phyloP scores from a whole-genome alignment of 2,888 invertebrate genomes.

The Thecocarcelia acutangulata region DNA sequence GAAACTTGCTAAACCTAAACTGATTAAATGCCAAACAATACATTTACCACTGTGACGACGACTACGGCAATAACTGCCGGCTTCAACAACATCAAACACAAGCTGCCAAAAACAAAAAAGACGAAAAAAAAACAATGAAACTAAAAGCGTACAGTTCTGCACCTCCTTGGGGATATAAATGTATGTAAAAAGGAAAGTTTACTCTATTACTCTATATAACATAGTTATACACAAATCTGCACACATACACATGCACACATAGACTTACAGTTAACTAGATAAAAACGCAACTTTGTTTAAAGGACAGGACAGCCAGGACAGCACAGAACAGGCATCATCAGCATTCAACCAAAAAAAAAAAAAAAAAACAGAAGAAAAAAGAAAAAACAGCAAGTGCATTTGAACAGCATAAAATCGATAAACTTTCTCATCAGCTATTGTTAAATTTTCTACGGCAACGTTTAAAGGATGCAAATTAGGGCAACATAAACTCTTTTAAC shows the following conservation, averaged over 20 bases:
- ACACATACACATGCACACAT: background rate
- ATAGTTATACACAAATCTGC: background rate
- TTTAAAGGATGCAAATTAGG: slow-evolving; percentile 56
- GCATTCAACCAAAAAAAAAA: slow-evolving; percentile 20
- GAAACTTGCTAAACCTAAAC: slow-evolving; percentile 56
- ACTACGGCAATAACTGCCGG: slow-evolving; percentile 10
- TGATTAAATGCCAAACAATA: slow-evolving; percentile 68
- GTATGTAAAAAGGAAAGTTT: slow-evolving; percentile 61
- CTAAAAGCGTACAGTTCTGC: slow-evolving; percentile 39
- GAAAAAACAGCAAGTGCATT: background rate
- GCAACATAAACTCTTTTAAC: slow-evolving; percentile 11
- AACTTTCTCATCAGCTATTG: slow-evolving; percentile 52
- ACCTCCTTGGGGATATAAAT: slow-evolving; percentile 54
- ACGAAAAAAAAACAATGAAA: background rate
- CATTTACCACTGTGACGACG: slow-evolving; percentile 24
- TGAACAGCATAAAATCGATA: slow-evolving; percentile 59
- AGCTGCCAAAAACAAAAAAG: background rate
- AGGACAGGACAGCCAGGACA: slow-evolving; percentile 43
- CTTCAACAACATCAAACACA: slow-evolving; percentile 14
- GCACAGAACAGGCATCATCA: background rate
- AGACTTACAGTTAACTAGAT: background rate
- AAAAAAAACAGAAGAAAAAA: too few relatives aligned
- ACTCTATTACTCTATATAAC: slow-evolving; percentile 11
- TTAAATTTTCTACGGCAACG: slow-evolving; percentile 49
- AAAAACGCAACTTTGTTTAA: slow-evolving; percentile 48